phyloP scores from a whole-genome alignment of 2,888 invertebrate genomes.

The Microctonus hyperodae region DNA sequence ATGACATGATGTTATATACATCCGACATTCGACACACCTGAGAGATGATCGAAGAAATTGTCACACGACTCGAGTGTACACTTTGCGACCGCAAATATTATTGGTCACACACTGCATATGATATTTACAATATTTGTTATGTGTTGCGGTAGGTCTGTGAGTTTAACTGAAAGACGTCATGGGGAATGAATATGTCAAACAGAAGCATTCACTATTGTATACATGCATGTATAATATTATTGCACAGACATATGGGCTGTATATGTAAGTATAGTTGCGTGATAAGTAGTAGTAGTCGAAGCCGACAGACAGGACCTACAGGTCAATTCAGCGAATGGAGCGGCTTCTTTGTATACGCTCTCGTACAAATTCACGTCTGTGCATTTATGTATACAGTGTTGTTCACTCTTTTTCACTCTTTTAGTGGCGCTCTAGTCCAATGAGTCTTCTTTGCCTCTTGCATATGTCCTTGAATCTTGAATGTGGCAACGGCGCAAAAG shows the following conservation, averaged over 20 bases:
- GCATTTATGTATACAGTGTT: not conserved
- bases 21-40: no score
- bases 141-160: constrained; percentile 13
- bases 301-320: constrained; percentile 23
- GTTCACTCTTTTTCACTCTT: not conserved
- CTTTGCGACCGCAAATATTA: not conserved
- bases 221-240: not conserved
- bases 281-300: constrained; percentile 1
- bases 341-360: constrained; percentile 32
- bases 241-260: not conserved
- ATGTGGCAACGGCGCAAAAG: constrained; percentile 33
- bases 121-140: not conserved
- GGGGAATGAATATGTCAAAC: constrained; percentile 5
- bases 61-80: not conserved
- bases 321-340: constrained; percentile 31
- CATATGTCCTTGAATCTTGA: constrained; percentile 14
- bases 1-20: not conserved
- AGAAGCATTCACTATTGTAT: not conserved
- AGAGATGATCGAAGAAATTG: constrained; percentile 2
- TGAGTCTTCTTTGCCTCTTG: constrained; percentile 8
- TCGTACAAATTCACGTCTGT: constrained; percentile 11
- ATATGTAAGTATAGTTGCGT: not conserved
- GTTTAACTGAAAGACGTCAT: constrained; percentile 5
- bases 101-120: not conserved
- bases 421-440: not conserved